phyloP scores from a whole-genome alignment of 2,888 invertebrate species.

The Habrosyne pyritoides region DNA sequence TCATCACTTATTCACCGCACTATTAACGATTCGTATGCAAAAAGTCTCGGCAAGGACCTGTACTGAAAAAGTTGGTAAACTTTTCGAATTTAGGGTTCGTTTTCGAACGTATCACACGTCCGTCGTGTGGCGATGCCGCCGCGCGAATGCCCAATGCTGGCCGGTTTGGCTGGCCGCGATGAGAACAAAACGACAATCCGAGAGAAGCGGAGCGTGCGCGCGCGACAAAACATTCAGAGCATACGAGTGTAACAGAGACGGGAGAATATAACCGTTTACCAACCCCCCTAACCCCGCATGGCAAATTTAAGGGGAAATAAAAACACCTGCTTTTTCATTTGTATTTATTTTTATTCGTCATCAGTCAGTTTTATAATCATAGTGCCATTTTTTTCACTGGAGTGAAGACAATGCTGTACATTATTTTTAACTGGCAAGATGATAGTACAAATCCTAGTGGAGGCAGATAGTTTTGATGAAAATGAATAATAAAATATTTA shows the following conservation, averaged over 20 bases:
- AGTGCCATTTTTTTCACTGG: not conserved
- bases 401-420: not conserved
- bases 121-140: constrained; percentile 60
- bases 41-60: constrained; percentile 58
- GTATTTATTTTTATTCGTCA: constrained; percentile 30
- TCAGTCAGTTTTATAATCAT: not conserved
- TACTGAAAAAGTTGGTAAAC: constrained; percentile 71
- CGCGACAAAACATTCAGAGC: constrained; percentile 43
- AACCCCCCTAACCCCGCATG: constrained; percentile 48
- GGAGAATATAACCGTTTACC: constrained; percentile 53
- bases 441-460: not conserved
- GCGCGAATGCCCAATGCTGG: constrained; percentile 59
- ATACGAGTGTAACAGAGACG: constrained; percentile 42
- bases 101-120: constrained; percentile 51
- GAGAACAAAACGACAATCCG: constrained; percentile 55
- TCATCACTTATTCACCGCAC: constrained; percentile 69
- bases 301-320: constrained; percentile 58
- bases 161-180: constrained; percentile 21
- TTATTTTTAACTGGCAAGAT: not conserved
- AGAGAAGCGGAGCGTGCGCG: constrained; percentile 59
- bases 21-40: constrained; percentile 46
- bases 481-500: too few relatives aligned
- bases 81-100: constrained; percentile 67
- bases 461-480: not conserved
- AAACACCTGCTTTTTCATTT: constrained; percentile 55